These are phyloP conservation scores for Notoglanidium macrostoma DNA, from an alignment of 2,797 vertebrate genomes.

Conservation along the genomic window DNA sequence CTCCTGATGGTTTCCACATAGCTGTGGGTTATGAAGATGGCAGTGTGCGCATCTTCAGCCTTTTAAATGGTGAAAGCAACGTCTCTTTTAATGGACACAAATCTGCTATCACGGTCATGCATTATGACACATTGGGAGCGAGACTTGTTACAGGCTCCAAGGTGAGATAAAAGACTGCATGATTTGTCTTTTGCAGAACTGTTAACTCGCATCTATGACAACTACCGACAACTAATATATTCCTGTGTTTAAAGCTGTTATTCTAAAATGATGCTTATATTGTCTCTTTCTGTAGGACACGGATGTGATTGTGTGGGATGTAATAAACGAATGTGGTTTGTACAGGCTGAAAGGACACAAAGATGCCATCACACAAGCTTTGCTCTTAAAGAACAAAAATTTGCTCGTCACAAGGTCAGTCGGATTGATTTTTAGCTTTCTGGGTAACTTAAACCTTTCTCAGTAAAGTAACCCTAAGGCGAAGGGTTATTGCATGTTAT, in stretches of 20 bases:
- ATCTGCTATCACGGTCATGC: slow-evolving; percentile 83
- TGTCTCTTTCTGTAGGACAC: slow-evolving; percentile 82
- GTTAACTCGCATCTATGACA: not conserved
- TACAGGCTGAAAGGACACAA: slow-evolving; percentile 94
- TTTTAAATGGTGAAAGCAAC: slow-evolving; percentile 84
- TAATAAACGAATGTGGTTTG: slow-evolving; percentile 94
- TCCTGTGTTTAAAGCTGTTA: not conserved
- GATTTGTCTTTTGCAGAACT: not conserved
- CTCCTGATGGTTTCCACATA: slow-evolving; percentile 87
- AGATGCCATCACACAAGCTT: slow-evolving; percentile 85
- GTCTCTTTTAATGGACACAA: slow-evolving; percentile 96
- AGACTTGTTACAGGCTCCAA: slow-evolving; percentile 91
- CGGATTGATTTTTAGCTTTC: not conserved
- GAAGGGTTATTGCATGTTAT: not conserved
- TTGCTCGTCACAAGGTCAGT: slow-evolving; percentile 88
- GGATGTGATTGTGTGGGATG: slow-evolving; percentile 94
- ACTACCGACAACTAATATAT: not conserved
- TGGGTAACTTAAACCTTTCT: no score
- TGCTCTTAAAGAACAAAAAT: slow-evolving; percentile 89
- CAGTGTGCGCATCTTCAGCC: slow-evolving; percentile 85
- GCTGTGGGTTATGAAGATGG: slow-evolving; percentile 96
- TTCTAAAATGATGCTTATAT: not conserved
- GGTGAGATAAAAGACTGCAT: slow-evolving; percentile 69
- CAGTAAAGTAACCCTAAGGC: no score
- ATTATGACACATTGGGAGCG: slow-evolving; percentile 87